These are phyloP conservation scores for Morpho achilles DNA, from an alignment of 2,888 invertebrate genomes.

Conservation along the genomic window DNA sequence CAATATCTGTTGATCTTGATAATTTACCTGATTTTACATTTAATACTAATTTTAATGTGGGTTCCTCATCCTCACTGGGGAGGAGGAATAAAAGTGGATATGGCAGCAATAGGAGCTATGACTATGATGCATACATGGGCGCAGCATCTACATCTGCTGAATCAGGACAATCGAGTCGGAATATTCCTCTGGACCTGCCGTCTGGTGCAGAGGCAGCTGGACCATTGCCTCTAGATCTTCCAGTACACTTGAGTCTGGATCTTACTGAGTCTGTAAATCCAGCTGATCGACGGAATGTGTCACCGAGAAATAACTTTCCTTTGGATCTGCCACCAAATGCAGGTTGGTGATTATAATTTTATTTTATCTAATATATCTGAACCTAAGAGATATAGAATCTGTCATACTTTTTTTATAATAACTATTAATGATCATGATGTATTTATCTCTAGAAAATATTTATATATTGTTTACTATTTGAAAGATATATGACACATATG, in stretches of 20 bases:
- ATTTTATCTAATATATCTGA: too few species aligned
- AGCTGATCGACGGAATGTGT: slow-evolving; percentile 63
- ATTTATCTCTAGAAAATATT: too few species aligned
- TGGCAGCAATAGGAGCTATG: slow-evolving; percentile 54
- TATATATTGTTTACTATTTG: too few species aligned
- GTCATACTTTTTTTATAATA: too few species aligned
- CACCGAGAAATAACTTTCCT: slow-evolving; percentile 65
- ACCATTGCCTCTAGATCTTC: slow-evolving; percentile 55
- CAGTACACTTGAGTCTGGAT: slow-evolving; percentile 63
- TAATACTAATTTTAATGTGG: slow-evolving; percentile 70
- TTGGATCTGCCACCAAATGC: slow-evolving; percentile 69
- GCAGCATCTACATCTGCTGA: slow-evolving; percentile 52
- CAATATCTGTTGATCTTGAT: slow-evolving; percentile 79
- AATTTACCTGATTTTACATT: slow-evolving; percentile 85
- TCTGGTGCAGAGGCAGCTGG: slow-evolving; percentile 56
- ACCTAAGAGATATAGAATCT: too few species aligned
- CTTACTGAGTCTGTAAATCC: slow-evolving; percentile 72
- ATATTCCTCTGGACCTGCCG: slow-evolving; percentile 61
- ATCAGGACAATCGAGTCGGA: slow-evolving; percentile 43
- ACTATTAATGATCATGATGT: too few species aligned
- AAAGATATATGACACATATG: too few species aligned
- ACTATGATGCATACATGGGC: slow-evolving; percentile 59
- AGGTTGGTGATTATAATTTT: slow-evolving; percentile 36
- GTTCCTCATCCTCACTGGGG: slow-evolving; percentile 57
- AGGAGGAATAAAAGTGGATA: slow-evolving; percentile 54